phyloP scores from a whole-genome alignment of 2,113 vertebrate species.

The Craseonycteris thonglongyai region DNA sequence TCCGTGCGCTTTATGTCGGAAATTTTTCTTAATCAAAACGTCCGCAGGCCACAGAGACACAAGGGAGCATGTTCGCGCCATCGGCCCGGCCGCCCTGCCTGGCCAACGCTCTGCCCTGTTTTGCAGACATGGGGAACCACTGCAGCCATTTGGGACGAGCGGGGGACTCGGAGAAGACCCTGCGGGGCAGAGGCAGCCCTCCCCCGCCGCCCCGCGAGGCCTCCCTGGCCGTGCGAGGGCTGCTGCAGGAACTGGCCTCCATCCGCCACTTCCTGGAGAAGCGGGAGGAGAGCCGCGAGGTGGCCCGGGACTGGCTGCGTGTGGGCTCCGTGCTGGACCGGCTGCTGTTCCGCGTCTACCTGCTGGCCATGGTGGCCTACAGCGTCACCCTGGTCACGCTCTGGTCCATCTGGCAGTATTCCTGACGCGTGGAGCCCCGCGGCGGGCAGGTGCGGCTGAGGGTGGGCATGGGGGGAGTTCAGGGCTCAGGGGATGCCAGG shows the following conservation, averaged over 20 bases:
- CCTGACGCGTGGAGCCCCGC: conserved; percentile 64
- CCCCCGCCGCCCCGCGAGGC: conserved; percentile 61
- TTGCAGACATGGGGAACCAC: conserved; percentile 82
- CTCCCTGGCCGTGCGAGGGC: conserved; percentile 71
- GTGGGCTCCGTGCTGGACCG: conserved; percentile 93
- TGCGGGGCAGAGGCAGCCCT: conserved; percentile 30
- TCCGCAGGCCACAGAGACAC: background rate
- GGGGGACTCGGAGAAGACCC: conserved; percentile 67
- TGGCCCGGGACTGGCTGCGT: conserved; percentile 93
- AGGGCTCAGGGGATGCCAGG: background rate
- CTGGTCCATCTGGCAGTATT: conserved; percentile 94
- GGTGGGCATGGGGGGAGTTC: background rate
- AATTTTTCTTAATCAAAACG: background rate
- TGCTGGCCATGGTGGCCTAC: conserved; percentile 89
- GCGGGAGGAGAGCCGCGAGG: conserved; percentile 84
- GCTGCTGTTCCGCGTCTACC: conserved; percentile 92
- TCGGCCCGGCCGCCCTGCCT: background rate
- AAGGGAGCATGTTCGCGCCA: background rate
- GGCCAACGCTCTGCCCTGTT: background rate
- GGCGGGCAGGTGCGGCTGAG: rapidly evolving
- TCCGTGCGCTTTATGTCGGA: background rate
- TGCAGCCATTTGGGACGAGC: conserved; percentile 72
- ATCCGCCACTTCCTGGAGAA: conserved; percentile 91
- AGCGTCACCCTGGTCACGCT: conserved; percentile 88
- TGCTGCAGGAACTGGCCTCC: conserved; percentile 87